phyloP scores from a whole-genome alignment of 2,797 vertebrate species.

The Falco novaeseelandiae region DNA sequence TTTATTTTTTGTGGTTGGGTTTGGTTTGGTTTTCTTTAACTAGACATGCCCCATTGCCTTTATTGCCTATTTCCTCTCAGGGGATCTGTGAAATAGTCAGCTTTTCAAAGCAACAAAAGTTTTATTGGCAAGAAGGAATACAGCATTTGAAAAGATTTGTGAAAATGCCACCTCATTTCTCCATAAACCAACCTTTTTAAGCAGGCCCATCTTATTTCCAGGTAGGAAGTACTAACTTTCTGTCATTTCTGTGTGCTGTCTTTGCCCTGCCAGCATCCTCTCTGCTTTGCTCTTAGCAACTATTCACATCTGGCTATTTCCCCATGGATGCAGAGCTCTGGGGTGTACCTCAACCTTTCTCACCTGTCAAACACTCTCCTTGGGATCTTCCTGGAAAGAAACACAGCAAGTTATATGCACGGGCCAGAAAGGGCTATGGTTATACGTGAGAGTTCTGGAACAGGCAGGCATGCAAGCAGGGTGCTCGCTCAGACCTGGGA shows the following conservation, averaged over 20 bases:
- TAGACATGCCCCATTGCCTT: not conserved
- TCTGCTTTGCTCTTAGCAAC: not conserved
- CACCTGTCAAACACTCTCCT: not conserved
- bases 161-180: not conserved
- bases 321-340: not conserved
- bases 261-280: not conserved
- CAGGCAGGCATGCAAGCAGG: not conserved
- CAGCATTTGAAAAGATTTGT: not conserved
- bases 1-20: too few relatives aligned
- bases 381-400: not conserved
- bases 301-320: not conserved
- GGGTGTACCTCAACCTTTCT: accelerated
- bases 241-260: not conserved
- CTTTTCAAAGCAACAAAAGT: not conserved
- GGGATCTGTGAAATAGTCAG: not conserved
- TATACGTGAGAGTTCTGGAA: not conserved
- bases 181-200: not conserved
- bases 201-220: not conserved
- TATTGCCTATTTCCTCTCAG: not conserved
- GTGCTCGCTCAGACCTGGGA: not conserved
- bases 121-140: not conserved
- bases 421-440: not conserved
- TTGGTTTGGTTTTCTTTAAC: not conserved
- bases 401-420: not conserved
- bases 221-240: not conserved